phyloP scores from a whole-genome alignment of 2,113 vertebrate genomes.

The Shinisaurus crocodilurus region DNA sequence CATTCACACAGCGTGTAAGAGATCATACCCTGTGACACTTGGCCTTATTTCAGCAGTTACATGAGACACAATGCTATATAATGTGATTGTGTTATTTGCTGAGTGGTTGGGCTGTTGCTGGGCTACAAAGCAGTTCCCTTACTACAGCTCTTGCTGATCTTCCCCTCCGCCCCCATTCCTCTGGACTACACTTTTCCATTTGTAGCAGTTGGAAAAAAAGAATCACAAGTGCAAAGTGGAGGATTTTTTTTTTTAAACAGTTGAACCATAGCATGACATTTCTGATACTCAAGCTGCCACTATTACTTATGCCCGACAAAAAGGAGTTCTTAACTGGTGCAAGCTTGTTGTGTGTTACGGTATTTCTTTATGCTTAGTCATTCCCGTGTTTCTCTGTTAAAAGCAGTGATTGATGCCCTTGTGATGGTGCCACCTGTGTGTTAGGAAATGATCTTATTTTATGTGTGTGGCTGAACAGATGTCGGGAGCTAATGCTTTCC shows the following conservation, averaged over 20 bases:
- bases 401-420: not conserved
- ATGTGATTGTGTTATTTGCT: not conserved
- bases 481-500: slow-evolving; percentile 41
- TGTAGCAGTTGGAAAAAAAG: not conserved
- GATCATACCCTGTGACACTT: not conserved
- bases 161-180: not conserved
- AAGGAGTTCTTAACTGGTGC: not conserved
- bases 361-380: slow-evolving; percentile 1
- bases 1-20: not conserved
- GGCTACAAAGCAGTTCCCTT: not conserved
- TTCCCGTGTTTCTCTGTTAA: slow-evolving; percentile 17
- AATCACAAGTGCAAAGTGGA: not conserved
- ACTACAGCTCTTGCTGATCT: not conserved
- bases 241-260: not conserved
- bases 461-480: slow-evolving; percentile 40
- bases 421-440: slow-evolving; percentile 50
- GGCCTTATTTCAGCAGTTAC: not conserved
- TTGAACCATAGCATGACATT: not conserved
- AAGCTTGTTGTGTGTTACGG: not conserved
- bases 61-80: not conserved
- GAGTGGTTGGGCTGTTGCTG: not conserved
- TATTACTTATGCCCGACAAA: not conserved
- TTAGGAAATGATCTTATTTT: slow-evolving; percentile 59
- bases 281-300: not conserved
- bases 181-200: not conserved